Evolutionary conservation across 2,888 invertebrate genomes (phyloP), one percentile per base, ranked within the genome.

Genomic region (Drosophila hamatofila): DNA sequence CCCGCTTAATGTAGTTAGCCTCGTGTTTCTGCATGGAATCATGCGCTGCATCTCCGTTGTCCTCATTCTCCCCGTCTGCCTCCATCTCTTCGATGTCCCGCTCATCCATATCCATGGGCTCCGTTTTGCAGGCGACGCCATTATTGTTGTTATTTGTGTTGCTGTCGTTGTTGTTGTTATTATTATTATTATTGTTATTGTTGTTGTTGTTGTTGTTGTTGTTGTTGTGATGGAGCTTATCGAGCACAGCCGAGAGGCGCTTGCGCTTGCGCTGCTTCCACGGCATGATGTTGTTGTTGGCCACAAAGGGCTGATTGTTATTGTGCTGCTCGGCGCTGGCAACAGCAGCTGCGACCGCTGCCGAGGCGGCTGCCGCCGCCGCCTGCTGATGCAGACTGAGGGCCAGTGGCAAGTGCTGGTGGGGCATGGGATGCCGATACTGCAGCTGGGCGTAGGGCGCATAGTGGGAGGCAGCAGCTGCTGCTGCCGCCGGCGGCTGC

Each of bases 171-270:
- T 42, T 39, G 4, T 41, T 18, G 8, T 8, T 42, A 21, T 42
- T 37, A 7, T 86, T 89, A 6, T 78, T 78, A 37, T 92, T 92
- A 51, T 92, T 85, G 6, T 67, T 80, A 11, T 84, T 94, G 39
- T 92, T 92, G 37, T 92, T 87, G 78, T 93, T 94, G 78, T 93
- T 94, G 78, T 93, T 94, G 44, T 93, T 89, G 52, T 93, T 88
- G 87, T 94, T 94, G 88, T 94, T 94, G 83, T 94, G 93, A 60
- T 94, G 93, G 59, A 97, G 94, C 86, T 96, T 96, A 91, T 97
- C 97, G 70, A 97, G 93, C 25, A 97, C 96, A 72, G 96, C 96
- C 61, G 96, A 96, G 21, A 97, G 94, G 44, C 97, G 94, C 91
- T 96, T 96, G 76, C 96, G 95, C 92, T 97, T 97, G 78, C 96